Conservation (phyloP, 2,797 vertebrate species). For the Mus spretus region DNA sequence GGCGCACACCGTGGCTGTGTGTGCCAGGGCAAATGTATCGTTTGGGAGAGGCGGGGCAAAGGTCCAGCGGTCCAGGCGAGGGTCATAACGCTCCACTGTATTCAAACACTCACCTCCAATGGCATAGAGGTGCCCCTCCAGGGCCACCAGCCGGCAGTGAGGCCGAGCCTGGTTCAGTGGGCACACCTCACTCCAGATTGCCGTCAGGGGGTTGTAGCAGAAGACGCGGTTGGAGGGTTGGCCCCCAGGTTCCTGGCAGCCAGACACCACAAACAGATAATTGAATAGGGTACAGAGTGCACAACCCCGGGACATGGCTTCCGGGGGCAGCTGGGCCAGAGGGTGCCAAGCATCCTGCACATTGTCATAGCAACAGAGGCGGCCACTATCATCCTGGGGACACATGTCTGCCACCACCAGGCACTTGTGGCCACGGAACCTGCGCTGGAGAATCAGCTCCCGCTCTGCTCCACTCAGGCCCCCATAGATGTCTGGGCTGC, state of each 20-base stretch:
- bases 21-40: constrained; percentile 95
- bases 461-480: constrained; percentile 92
- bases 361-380: constrained; percentile 94
- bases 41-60: constrained; percentile 93
- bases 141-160: constrained; percentile 94
- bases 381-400: constrained; percentile 87
- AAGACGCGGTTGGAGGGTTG: constrained; percentile 93
- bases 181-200: constrained; percentile 95
- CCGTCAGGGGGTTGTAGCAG: constrained; percentile 95
- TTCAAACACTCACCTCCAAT: constrained; percentile 96
- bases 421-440: constrained; percentile 90
- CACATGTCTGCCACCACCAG: constrained; percentile 93
- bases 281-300: constrained; percentile 96
- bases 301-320: constrained; percentile 92
- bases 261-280: constrained; percentile 95
- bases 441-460: constrained; percentile 91
- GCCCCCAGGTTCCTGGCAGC: constrained; percentile 89
- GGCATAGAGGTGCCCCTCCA: constrained; percentile 95
- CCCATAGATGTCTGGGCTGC: constrained; percentile 91
- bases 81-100: constrained; percentile 95
- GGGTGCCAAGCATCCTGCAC: constrained; percentile 90
- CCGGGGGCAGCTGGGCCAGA: constrained; percentile 91
- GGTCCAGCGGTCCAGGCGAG: constrained; percentile 93
- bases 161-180: constrained; percentile 95
- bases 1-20: constrained; percentile 91